Conservation (phyloP, 2,888 invertebrate genomes). For the Xanthia icteritia region DNA sequence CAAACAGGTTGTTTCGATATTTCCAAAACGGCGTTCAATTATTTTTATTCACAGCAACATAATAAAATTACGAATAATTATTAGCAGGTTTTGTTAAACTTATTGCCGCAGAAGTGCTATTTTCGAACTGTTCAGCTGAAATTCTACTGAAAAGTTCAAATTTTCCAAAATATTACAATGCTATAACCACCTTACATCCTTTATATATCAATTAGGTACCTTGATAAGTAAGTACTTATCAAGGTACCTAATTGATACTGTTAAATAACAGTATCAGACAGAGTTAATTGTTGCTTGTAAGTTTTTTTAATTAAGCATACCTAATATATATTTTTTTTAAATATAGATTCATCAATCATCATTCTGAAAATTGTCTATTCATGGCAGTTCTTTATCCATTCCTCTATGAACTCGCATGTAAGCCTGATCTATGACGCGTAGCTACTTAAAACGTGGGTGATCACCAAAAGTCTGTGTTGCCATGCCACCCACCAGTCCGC, state of each 20-base stretch:
- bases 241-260: no score
- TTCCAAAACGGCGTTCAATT: slow-evolving; percentile 22
- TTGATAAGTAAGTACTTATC: no score
- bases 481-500: slow-evolving; percentile 49
- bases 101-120: background rate
- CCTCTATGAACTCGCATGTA: background rate
- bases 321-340: background rate
- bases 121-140: background rate
- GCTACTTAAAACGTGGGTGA: slow-evolving; percentile 17
- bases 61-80: background rate
- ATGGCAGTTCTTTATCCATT: background rate
- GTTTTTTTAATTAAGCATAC: background rate
- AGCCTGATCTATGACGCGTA: slow-evolving; percentile 21
- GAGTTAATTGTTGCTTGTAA: background rate
- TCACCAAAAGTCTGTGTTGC: slow-evolving; percentile 50
- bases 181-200: background rate
- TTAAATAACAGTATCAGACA: background rate
- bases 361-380: background rate
- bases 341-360: background rate
- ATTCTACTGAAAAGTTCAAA: background rate
- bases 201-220: background rate
- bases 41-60: slow-evolving; percentile 20
- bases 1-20: slow-evolving; percentile 32
- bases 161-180: background rate
- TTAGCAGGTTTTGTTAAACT: background rate